These are phyloP conservation scores for Drosophila ogumai DNA, from an alignment of 1,140 invertebrate genomes.

Conservation along the genomic window DNA sequence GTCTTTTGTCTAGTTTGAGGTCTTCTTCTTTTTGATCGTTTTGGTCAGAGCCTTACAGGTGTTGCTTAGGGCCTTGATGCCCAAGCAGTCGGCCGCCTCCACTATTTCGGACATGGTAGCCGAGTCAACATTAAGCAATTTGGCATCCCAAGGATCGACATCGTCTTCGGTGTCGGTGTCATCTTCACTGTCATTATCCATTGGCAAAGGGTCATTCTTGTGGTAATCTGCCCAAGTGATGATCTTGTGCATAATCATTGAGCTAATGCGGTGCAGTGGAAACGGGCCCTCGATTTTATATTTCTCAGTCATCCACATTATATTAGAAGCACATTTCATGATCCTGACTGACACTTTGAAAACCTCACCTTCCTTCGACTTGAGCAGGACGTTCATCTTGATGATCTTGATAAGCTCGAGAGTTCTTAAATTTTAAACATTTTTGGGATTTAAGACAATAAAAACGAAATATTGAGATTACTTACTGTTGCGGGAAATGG, in stretches of 20 bases:
- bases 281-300: not conserved
- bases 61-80: not conserved
- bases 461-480: not conserved
- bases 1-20: not conserved
- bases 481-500: not conserved
- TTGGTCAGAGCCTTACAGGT: not conserved
- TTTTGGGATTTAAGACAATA: not conserved
- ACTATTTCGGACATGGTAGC: not conserved
- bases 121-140: too few species aligned
- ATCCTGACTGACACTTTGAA: not conserved
- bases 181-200: too few species aligned
- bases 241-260: not conserved
- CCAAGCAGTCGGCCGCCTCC: not conserved
- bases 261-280: not conserved
- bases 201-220: not conserved
- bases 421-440: not conserved
- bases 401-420: not conserved
- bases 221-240: slow-evolving; percentile 1
- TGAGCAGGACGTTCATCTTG: not conserved
- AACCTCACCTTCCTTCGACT: not conserved
- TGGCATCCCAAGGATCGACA: not conserved
- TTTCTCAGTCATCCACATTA: not conserved
- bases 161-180: not conserved
- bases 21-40: not conserved
- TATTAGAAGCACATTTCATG: not conserved